A percentile compares a stretch with the other conserved stretches of the same genome.
phyloP scores from a whole-genome alignment of 2,797 vertebrate genomes.

The Hipposideros larvatus region DNA sequence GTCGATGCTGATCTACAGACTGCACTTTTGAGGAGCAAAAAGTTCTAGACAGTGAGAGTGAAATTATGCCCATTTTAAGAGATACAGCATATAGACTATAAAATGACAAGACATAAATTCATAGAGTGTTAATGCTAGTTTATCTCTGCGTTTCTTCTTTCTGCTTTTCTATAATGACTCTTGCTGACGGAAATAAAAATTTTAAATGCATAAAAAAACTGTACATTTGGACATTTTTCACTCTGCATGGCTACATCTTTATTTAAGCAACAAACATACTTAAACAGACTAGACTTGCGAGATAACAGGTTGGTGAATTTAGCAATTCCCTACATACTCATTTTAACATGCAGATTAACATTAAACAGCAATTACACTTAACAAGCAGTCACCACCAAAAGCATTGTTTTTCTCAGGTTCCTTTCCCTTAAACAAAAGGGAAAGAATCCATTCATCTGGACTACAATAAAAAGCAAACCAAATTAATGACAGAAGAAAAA shows the following conservation, averaged over 20 bases:
- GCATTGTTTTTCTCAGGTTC: slow-evolving; percentile 63
- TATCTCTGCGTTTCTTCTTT: slow-evolving; percentile 12
- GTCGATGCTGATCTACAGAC: not conserved
- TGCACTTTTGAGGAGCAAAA: not conserved
- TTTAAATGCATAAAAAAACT: slow-evolving; percentile 27
- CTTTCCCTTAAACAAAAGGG: slow-evolving; percentile 55
- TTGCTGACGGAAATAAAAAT: slow-evolving; percentile 50
- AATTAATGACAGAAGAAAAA: slow-evolving; percentile 60
- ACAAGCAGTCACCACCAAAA: not conserved
- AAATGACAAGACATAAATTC: not conserved
- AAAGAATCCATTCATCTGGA: slow-evolving; percentile 35
- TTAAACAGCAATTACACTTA: slow-evolving; percentile 64
- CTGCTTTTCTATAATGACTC: slow-evolving; percentile 34
- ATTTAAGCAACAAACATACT: slow-evolving; percentile 63
- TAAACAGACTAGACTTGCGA: slow-evolving; percentile 41
- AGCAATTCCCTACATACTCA: slow-evolving; percentile 51
- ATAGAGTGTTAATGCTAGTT: not conserved
- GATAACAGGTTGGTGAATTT: slow-evolving; percentile 63
- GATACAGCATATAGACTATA: not conserved
- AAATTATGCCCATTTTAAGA: not conserved
- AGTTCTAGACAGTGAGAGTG: not conserved
- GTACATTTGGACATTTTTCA: slow-evolving; percentile 14
- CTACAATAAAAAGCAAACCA: slow-evolving; percentile 58
- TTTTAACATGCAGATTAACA: slow-evolving; percentile 56
- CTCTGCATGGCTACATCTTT: slow-evolving; percentile 43